Conservation (phyloP, 2,113 vertebrate genomes). For the Electrona antarctica region DNA sequence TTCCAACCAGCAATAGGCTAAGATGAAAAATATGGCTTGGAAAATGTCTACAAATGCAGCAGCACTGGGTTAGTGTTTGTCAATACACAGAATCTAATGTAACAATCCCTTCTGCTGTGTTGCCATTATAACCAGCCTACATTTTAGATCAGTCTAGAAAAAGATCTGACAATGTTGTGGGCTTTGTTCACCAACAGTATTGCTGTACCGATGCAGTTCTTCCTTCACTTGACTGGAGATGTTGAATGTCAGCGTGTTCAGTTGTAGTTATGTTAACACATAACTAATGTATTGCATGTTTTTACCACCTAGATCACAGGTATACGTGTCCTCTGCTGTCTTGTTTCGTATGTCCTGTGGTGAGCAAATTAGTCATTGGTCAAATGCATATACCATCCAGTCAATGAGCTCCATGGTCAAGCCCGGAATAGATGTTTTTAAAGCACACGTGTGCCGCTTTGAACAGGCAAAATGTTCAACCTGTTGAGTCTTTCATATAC, state of each 20-base stretch:
- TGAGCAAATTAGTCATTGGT: slow-evolving; percentile 23
- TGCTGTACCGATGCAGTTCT: neutral
- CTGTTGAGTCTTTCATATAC: neutral
- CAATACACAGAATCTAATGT: no score
- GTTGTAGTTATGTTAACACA: neutral
- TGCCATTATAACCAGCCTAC: no score
- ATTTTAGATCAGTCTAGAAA: slow-evolving; percentile 21
- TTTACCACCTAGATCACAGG: slow-evolving; percentile 33
- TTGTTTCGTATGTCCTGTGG: slow-evolving; percentile 2
- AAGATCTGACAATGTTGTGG: slow-evolving; percentile 9
- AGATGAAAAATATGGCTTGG: neutral
- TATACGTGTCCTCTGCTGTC: slow-evolving; percentile 37
- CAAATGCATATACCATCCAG: neutral
- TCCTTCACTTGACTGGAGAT: neutral
- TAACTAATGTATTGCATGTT: slow-evolving; percentile 7
- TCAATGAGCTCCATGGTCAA: neutral
- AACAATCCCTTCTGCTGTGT: no score
- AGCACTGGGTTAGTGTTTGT: no score
- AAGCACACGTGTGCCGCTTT: neutral
- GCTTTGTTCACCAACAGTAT: neutral
- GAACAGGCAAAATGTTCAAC: neutral
- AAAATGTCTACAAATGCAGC: no score
- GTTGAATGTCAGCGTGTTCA: no score
- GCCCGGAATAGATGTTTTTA: neutral
- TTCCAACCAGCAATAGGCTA: slow-evolving; percentile 26